These are phyloP conservation scores for Pogonomyrmex californicus DNA, from an alignment of 1,140 invertebrate genomes.

Conservation along the genomic window DNA sequence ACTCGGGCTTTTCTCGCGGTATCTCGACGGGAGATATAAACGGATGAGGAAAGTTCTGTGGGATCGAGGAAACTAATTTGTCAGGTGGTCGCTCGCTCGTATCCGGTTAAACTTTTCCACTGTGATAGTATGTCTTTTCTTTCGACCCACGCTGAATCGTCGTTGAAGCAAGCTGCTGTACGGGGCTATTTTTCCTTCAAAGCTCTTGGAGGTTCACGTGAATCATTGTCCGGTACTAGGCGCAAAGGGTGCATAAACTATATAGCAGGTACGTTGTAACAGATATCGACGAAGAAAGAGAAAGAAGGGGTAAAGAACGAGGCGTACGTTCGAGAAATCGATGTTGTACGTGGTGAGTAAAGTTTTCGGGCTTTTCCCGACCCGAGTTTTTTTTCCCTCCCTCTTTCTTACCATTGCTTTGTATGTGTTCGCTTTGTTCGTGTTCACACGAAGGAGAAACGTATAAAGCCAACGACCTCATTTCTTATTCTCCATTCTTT, in stretches of 20 bases:
- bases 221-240: conserved; percentile 60
- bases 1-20: not conserved
- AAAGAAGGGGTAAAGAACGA: not conserved
- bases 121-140: conserved; percentile 50
- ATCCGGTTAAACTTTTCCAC: conserved; percentile 58
- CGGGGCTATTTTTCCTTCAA: conserved; percentile 25
- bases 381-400: not conserved
- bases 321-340: conserved; percentile 57
- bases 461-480: conserved; percentile 57
- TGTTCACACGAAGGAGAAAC: conserved; percentile 39
- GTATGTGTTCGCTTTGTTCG: conserved; percentile 56
- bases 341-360: conserved; percentile 53
- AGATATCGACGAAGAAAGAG: conserved; percentile 17
- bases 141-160: conserved; percentile 4
- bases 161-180: conserved; percentile 25
- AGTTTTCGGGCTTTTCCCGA: conserved; percentile 62
- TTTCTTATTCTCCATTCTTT: not conserved
- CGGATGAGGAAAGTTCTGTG: conserved; percentile 57
- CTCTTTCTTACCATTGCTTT: not conserved
- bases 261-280: conserved; percentile 27
- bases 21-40: conserved; percentile 49
- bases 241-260: conserved; percentile 54
- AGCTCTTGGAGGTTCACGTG: conserved; percentile 9
- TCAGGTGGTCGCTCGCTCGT: conserved; percentile 54
- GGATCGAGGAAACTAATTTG: conserved; percentile 58